phyloP scores from a whole-genome alignment of 2,797 vertebrate genomes.

The Carcharodon carcharias region DNA sequence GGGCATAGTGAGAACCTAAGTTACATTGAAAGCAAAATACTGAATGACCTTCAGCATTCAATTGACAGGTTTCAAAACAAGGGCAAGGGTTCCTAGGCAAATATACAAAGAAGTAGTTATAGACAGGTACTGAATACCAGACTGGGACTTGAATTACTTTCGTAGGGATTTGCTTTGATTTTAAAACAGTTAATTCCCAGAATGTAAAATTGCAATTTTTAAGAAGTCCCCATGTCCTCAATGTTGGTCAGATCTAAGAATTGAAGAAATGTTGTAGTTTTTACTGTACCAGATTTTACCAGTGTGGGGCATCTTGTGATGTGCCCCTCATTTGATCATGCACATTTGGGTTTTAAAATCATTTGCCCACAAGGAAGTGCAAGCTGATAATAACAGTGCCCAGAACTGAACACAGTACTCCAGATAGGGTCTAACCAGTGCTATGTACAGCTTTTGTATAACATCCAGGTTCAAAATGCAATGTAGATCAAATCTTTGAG shows the following conservation, averaged over 20 bases:
- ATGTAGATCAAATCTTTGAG: background rate
- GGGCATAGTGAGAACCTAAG: background rate
- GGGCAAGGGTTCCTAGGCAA: background rate
- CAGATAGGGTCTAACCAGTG: background rate
- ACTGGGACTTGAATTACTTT: background rate
- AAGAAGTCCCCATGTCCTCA: background rate
- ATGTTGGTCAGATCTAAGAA: background rate
- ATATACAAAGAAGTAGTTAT: constrained; percentile 19
- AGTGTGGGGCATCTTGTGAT: too few species aligned
- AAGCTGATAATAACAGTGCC: background rate
- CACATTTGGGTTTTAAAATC: background rate
- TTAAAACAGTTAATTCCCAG: background rate
- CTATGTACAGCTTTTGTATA: background rate
- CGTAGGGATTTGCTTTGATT: background rate
- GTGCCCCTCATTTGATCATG: too few species aligned
- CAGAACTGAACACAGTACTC: background rate
- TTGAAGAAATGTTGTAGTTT: background rate
- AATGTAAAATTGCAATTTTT: background rate
- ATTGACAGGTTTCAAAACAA: background rate
- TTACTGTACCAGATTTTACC: background rate
- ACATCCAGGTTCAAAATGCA: background rate
- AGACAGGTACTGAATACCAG: background rate
- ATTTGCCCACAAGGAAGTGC: background rate
- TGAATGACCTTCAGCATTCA: background rate
- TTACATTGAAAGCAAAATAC: background rate